phyloP scores from a whole-genome alignment of 2,797 vertebrate genomes.

The Xiphophorus birchmanni region DNA sequence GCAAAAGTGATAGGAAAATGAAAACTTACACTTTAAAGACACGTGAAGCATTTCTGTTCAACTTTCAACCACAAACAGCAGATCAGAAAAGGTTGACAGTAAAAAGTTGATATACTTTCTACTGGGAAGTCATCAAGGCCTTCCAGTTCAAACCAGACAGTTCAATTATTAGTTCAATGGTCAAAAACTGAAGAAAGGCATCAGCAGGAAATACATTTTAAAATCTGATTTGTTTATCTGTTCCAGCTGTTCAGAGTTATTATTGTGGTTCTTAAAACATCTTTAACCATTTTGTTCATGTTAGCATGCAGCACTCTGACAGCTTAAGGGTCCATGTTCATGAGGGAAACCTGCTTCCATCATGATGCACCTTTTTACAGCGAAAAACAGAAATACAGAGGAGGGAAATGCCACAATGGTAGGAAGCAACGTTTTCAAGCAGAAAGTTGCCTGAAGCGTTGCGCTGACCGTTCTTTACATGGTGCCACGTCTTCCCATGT shows the following conservation, averaged over 20 bases:
- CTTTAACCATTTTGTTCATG: neutral
- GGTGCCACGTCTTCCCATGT: neutral
- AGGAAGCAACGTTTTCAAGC: neutral
- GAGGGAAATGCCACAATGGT: neutral
- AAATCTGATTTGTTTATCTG: neutral
- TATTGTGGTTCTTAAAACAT: neutral
- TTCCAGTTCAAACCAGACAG: neutral
- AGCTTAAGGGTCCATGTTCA: neutral
- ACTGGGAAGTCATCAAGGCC: neutral
- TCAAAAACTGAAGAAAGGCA: neutral
- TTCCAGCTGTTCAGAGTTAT: neutral
- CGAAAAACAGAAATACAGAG: neutral
- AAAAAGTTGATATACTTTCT: neutral
- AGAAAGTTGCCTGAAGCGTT: neutral
- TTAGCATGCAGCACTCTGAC: neutral
- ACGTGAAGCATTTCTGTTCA: constrained; percentile 45
- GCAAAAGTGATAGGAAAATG: neutral
- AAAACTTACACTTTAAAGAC: constrained; percentile 49
- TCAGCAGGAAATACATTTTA: neutral
- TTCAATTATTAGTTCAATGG: neutral
- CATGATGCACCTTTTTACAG: neutral
- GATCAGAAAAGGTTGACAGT: constrained; percentile 15
- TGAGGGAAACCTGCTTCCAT: neutral
- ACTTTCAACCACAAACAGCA: constrained; percentile 43
- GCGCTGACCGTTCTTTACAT: neutral